Evolutionary conservation across 2,797 vertebrate genomes (phyloP).

Genomic region (Falco novaeseelandiae): DNA sequence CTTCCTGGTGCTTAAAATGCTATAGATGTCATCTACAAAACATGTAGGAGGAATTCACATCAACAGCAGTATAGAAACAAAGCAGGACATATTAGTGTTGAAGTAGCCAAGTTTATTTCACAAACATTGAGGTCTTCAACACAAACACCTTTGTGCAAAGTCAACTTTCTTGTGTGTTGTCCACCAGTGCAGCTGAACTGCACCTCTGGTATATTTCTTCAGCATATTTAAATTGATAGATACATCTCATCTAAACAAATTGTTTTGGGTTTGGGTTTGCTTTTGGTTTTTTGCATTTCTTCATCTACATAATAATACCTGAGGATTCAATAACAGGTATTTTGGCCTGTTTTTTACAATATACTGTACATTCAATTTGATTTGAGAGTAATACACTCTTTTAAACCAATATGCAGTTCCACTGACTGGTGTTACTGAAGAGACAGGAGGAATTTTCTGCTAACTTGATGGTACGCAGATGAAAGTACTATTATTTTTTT

Average conservation of each 20-base stretch:
- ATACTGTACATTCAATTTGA: neutral
- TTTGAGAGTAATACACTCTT: neutral
- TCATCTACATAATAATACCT: neutral
- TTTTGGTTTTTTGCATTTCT: neutral
- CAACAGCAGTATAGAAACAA: neutral
- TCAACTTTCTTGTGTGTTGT: neutral
- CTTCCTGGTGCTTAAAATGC: neutral
- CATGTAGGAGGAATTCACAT: neutral
- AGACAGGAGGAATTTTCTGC: neutral
- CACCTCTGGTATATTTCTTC: neutral
- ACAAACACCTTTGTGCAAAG: neutral
- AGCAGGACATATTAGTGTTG: neutral
- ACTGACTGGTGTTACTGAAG: neutral
- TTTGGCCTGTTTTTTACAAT: neutral
- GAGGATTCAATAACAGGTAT: neutral
- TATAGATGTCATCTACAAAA: neutral
- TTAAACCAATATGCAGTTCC: neutral
- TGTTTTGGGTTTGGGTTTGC: neutral
- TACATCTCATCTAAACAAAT: neutral
- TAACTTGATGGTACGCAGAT: neutral
- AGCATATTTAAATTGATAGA: neutral
- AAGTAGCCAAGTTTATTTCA: neutral
- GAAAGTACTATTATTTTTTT: neutral
- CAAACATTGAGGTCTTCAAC: neutral
- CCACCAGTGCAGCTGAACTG: neutral